These are phyloP conservation scores for Drosophila kokeensis DNA, from an alignment of 2,888 invertebrate species.

Conservation along the genomic window DNA sequence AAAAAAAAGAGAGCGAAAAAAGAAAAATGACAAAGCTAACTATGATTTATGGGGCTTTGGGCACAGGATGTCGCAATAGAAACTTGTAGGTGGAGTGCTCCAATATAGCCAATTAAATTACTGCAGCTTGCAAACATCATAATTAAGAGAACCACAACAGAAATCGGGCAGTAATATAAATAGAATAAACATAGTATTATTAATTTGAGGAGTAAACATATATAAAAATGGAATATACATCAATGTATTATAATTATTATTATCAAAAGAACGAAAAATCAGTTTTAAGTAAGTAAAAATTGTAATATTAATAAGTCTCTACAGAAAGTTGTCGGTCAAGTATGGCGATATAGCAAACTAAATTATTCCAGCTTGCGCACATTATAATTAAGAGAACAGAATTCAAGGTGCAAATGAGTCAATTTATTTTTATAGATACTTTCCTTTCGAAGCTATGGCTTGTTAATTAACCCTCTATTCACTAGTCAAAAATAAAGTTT, in stretches of 20 bases:
- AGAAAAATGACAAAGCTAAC: constrained; percentile 52
- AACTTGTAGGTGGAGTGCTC: constrained; percentile 24
- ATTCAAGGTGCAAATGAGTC: neutral
- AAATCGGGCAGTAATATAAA: neutral
- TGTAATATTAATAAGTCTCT: no score
- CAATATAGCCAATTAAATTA: constrained; percentile 63
- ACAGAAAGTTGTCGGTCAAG: neutral
- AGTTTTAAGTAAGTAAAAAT: no score
- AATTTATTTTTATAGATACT: no score
- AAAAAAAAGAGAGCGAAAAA: constrained; percentile 10
- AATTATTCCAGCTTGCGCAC: constrained; percentile 35
- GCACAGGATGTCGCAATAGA: constrained; percentile 35
- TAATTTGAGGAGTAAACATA: neutral
- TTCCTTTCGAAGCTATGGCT: no score
- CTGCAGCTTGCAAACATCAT: constrained; percentile 9
- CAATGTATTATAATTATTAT: no score
- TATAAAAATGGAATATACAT: no score
- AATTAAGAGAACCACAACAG: neutral
- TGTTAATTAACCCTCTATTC: no score
- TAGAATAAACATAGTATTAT: neutral
- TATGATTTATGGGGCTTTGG: constrained; percentile 65
- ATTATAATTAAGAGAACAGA: neutral
- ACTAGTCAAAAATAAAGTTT: no score
- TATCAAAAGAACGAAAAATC: no score
- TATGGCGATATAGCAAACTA: constrained; percentile 50